Base-by-base conservation (phyloP, 2,888 invertebrate genomes). In the Netelia virgata region DNA sequence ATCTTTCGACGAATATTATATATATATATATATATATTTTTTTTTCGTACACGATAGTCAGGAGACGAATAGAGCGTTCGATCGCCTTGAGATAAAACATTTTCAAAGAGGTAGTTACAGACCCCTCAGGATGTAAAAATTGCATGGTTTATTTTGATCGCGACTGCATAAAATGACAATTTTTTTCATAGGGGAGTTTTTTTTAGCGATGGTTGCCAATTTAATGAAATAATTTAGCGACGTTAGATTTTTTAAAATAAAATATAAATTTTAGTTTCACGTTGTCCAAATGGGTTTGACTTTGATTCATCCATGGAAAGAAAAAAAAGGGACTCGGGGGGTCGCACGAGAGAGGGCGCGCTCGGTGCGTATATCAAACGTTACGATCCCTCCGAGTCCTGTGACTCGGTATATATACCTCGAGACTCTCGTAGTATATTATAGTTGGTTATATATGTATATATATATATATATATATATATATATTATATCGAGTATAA, bases 381-480 rank as follows among this genome's bases (percentile, higher is more conserved):
- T 14, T 47, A 14, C 14, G 14, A 47, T 47, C 47, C 47, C 47
- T 11, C 47, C 47, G 14, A 10, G 11, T 10, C 47, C 47, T 14
- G 47, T 28, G 28, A 28, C 28, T 28, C 28, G 14, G 47, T 47
- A 47, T 47, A 47, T 47, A 47, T 11, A 11, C 6, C 47, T 47
- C 47, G 2, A 10, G 11, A 47, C 11, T 41, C 66, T 43, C 66
- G 66, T 76, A 55, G 55, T 14, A 47, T 47, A 47, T 47, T 47
- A 47, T 47, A 47, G 14, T 11, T 72, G 6, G 3, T 11, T 14
- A n/a, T 28, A 64, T 64, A 63, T 69, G 10, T 55, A 53, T 36
- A 16, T 20, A 11, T 14, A 41, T 18, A 20, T 47, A 47, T 57
- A 74, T 66, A n/a, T 41, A 61, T 63, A 72, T 66, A 63, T 47